Base-by-base conservation (phyloP, 1,140 invertebrate genomes). In the Euwallacea similis region DNA sequence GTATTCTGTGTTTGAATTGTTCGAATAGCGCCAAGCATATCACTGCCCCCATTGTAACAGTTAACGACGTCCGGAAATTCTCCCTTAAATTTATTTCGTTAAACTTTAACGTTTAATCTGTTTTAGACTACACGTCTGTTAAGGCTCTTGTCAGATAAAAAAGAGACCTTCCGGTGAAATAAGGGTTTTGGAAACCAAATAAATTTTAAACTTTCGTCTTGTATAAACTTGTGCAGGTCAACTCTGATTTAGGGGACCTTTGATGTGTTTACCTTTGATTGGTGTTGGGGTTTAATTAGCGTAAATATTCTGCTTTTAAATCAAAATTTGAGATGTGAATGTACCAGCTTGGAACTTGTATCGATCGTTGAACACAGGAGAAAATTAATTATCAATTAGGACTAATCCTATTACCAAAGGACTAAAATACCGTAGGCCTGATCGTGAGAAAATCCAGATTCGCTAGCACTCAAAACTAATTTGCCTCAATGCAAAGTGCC, bases 1-100 rank as follows among this genome's bases (percentile, higher is more conserved):
- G 73, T 66, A 76, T 77, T 77, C 75, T 73, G 64, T 77, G 76
- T 77, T 77, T 56, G 62, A 73, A 76, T 77, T 76, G 75, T 77
- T 77, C 62, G 66, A 73, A 77, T 77, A 75, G 76, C 74, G 74
- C 76, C 76, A 75, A 76, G 75, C 74, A 76, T 76, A 77, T 73
- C 73, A 75, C 70, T 15, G n/a, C 71, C 66, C 61, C 73, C 71
- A 77, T 76, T 76, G 76, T 73, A 74, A 72, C 33, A 15, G 42
- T 73, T 54, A 74, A 76, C 71, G 74, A 75, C 72, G 75, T 76
- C 66, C 47, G 47, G 46, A 68, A 68, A n/a, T 68, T 61, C 56
- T 42, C 66, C 10, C 60, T 64, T 41, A 21, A 69, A 69, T 69
- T 69, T 69, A 69, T 69, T 69, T 69, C 58, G 66, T 42, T 69